phyloP scores from a whole-genome alignment of 2,888 invertebrate species.

The Trissolcus brochymenae region DNA sequence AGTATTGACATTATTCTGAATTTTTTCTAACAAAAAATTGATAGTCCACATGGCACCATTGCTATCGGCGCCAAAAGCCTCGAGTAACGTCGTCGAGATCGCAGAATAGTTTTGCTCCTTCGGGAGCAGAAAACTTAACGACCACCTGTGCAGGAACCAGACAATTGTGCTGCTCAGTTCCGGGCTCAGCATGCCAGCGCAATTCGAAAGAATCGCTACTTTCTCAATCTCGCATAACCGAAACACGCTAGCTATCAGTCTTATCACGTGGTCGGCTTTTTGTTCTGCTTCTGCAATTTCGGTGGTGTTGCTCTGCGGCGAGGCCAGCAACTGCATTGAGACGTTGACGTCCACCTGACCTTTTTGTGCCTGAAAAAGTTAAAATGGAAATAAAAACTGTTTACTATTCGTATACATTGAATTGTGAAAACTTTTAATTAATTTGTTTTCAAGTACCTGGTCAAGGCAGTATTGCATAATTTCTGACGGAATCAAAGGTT shows the following conservation, averaged over 20 bases:
- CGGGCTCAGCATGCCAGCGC: constrained; percentile 84
- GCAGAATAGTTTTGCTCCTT: constrained; percentile 76
- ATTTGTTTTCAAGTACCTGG: constrained; percentile 76
- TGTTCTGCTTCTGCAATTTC: constrained; percentile 67
- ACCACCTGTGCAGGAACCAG: constrained; percentile 89
- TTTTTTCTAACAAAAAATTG: constrained; percentile 82
- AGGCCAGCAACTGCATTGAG: constrained; percentile 77
- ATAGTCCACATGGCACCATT: constrained; percentile 81
- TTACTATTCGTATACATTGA: not conserved
- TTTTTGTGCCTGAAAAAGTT: constrained; percentile 59
- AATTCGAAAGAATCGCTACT: constrained; percentile 83
- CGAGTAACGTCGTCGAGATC: constrained; percentile 80
- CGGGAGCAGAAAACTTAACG: constrained; percentile 82
- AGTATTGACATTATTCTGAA: constrained; percentile 80
- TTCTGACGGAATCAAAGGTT: constrained; percentile 81
- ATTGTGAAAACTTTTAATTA: not conserved
- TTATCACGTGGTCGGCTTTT: constrained; percentile 74
- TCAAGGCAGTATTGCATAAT: constrained; percentile 81
- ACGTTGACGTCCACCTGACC: constrained; percentile 75
- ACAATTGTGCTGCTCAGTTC: constrained; percentile 86
- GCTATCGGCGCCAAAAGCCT: constrained; percentile 83
- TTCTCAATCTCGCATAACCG: constrained; percentile 87
- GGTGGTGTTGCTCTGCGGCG: constrained; percentile 73
- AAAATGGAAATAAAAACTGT: not conserved
- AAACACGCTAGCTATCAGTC: constrained; percentile 84